Evolutionary conservation across 2,797 vertebrate species (phyloP).

Genomic region (Pseudomugil gertrudae): DNA sequence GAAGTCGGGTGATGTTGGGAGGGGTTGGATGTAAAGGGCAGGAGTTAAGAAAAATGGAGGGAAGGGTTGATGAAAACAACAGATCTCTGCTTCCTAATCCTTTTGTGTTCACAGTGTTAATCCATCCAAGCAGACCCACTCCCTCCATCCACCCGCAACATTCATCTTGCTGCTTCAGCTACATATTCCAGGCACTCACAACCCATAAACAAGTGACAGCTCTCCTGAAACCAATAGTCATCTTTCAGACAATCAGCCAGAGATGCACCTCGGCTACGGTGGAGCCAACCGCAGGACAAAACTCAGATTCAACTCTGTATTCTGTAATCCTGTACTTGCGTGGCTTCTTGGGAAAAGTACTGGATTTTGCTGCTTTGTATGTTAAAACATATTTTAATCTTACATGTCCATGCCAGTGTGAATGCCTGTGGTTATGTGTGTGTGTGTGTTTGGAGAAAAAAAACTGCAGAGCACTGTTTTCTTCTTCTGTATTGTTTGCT

Average conservation of each 20-base stretch:
- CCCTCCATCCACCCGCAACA: neutral
- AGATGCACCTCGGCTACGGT: conserved; percentile 19
- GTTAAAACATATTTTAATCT: conserved; percentile 56
- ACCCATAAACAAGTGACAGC: conserved; percentile 67
- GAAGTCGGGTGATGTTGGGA: neutral
- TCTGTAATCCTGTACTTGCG: conserved; percentile 47
- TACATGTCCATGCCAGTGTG: conserved; percentile 33
- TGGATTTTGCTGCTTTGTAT: conserved; percentile 41
- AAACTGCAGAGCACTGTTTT: conserved; percentile 32
- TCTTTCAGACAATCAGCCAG: conserved; percentile 50
- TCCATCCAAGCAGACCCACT: conserved; percentile 60
- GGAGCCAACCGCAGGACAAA: conserved; percentile 38
- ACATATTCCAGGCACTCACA: conserved; percentile 44
- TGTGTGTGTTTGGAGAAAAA: conserved; percentile 20
- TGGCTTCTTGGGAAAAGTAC: conserved; percentile 44
- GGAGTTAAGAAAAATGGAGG: conserved; percentile 72
- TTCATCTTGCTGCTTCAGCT: conserved; percentile 42
- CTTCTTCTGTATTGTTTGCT: conserved; percentile 17
- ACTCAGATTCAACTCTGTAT: conserved; percentile 65
- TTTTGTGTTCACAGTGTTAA: conserved; percentile 81
- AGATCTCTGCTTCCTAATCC: conserved; percentile 77
- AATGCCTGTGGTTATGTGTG: conserved; percentile 22
- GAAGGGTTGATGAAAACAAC: conserved; percentile 79
- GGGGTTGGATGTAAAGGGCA: conserved; percentile 49
- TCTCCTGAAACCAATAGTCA: conserved; percentile 49